A percentile compares a stretch with the other conserved stretches of the same genome.
These are phyloP conservation scores for Blomia tropicalis DNA, from an alignment of 2,888 invertebrate genomes.

Conservation along the genomic window DNA sequence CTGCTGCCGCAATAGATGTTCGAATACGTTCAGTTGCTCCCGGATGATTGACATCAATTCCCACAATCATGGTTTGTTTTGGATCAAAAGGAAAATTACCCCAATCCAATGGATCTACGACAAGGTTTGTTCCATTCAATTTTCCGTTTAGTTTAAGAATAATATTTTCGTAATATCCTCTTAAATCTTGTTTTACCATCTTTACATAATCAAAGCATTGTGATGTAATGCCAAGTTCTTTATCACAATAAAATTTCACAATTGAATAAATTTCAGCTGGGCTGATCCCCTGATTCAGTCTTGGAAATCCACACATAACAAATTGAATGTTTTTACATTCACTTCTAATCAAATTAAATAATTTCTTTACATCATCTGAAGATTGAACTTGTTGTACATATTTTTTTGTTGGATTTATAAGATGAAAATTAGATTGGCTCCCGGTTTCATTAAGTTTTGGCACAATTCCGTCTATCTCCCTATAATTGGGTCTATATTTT, in stretches of 20 bases:
- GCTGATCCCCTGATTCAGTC: not conserved
- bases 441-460: not conserved
- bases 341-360: not conserved
- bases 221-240: slow-evolving; percentile 38
- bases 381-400: not conserved
- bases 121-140: slow-evolving; percentile 43
- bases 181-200: not conserved
- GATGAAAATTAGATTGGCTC: not conserved
- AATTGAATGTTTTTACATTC: not conserved
- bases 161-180: slow-evolving; percentile 32
- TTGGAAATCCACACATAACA: not conserved
- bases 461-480: not conserved
- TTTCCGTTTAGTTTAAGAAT: slow-evolving; percentile 50
- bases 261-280: slow-evolving; percentile 23
- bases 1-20: slow-evolving; percentile 29
- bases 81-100: slow-evolving; percentile 5
- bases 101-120: slow-evolving; percentile 31
- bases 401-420: not conserved
- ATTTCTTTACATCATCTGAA: not conserved
- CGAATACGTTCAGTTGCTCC: slow-evolving; percentile 39
- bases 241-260: slow-evolving; percentile 31
- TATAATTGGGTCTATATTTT: not conserved
- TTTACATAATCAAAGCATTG: slow-evolving; percentile 35
- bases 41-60: slow-evolving; percentile 85
- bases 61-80: slow-evolving; percentile 46